Evolutionary conservation across 2,113 vertebrate genomes (phyloP).

Genomic region (Malurus cyaneus): DNA sequence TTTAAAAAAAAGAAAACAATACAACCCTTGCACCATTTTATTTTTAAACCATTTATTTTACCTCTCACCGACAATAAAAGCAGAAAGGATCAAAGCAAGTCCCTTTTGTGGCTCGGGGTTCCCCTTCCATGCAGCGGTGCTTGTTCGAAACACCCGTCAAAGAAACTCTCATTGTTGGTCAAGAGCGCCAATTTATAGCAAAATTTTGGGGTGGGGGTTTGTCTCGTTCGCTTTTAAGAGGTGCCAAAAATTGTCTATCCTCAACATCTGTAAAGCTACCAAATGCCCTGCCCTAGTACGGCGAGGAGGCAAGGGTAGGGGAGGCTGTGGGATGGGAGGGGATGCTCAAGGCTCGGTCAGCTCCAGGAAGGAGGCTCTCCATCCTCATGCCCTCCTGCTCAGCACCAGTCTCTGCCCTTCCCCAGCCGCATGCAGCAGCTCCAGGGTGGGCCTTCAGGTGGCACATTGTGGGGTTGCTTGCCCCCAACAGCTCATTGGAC

Average conservation of each 20-base stretch:
- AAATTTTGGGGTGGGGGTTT: neutral
- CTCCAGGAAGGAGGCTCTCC: neutral
- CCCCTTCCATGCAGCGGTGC: neutral
- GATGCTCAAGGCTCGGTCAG: neutral
- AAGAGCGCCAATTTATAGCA: slow-evolving; percentile 38
- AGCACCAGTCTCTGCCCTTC: neutral
- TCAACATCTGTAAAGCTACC: neutral
- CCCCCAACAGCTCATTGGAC: too few species aligned
- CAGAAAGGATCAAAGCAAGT: slow-evolving; percentile 15
- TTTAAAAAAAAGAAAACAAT: neutral
- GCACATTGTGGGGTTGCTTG: accelerated
- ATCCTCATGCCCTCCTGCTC: neutral
- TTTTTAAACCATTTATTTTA: slow-evolving; percentile 17
- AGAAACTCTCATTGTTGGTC: slow-evolving; percentile 7
- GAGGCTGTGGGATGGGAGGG: neutral
- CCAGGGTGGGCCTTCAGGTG: neutral
- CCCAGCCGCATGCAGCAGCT: accelerated
- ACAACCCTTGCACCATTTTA: neutral
- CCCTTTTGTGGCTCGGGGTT: neutral
- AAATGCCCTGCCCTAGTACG: accelerated
- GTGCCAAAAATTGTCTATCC: neutral
- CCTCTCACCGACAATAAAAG: neutral
- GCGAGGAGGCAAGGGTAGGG: neutral
- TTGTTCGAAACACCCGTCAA: neutral
- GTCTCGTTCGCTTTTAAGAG: neutral